Base-by-base conservation (phyloP, 2,113 vertebrate genomes). In the Cavia aperea region DNA sequence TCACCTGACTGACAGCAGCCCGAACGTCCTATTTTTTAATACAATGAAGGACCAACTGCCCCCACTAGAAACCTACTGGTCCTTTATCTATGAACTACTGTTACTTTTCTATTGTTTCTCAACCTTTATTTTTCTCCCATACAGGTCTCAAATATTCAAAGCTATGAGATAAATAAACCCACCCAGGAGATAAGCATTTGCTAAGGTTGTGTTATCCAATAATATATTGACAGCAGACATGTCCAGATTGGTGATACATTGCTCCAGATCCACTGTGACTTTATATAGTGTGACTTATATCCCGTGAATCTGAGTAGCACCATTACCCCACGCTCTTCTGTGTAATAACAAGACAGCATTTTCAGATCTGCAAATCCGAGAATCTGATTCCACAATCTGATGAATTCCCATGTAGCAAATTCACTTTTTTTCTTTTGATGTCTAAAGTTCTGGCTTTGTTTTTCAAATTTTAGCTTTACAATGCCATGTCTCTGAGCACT, bases 391-490 rank as follows among this genome's bases (percentile, higher is more conserved):
- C 24, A 78, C 9, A 86, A 65, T 49, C 84, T 86, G 81, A 93
- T 82, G 4, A 31, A 81, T 51, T 79, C 26, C 54, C 5, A 81
- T 19, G 33, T 5, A 4, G 19, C 29, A 88, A 91, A 63, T 43
- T 86, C 92, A 8, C 4, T 65, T 39, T 63, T 66, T 65, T 84
- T 66, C 16, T 81, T 86, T 83, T 84, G 1, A 72, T 78, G 10
- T 88, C 72, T 94, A 33, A 75, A 93, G 58, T 75, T 90, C n/a
- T 54, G 1, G 26, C 58, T 95, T 84, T 85, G 62, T 91, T 92
- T 88, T 75, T 29, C 31, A 93, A 26, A 75, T 66, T 78, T 95
- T 88, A 92, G 72, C 36, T 94, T 95, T 81, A 90, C 39, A 93
- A 46, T 63, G 31, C 86, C 43, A 16, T 78, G 33, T 68, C 49